Percentiles rank a stretch among this genome's conserved stretches.
phyloP scores from a whole-genome alignment of 2,888 invertebrate genomes.

The Diadegma fenestrale region DNA sequence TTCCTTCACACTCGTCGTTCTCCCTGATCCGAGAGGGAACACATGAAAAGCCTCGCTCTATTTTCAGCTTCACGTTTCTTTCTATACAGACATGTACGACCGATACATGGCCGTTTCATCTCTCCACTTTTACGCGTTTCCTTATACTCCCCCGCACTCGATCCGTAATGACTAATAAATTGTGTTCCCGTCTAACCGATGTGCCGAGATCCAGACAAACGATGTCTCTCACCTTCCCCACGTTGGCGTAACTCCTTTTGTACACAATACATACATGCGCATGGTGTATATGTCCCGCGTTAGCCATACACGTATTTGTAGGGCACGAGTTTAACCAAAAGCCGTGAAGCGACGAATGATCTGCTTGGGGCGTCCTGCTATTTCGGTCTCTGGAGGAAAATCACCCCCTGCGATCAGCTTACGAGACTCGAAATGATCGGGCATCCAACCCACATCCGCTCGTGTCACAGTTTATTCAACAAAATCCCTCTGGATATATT shows the following conservation, averaged over 20 bases:
- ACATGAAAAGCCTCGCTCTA: constrained; percentile 41
- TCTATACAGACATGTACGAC: not conserved
- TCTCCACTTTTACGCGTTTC: constrained; percentile 42
- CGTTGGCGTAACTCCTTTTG: constrained; percentile 23
- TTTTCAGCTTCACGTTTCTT: constrained; percentile 15
- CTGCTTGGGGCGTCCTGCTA: constrained; percentile 10
- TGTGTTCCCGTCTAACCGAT: constrained; percentile 67
- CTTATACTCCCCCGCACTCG: constrained; percentile 56
- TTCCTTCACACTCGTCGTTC: constrained; percentile 28
- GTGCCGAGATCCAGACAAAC: constrained; percentile 75
- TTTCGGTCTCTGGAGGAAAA: constrained; percentile 12
- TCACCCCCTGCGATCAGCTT: constrained; percentile 6
- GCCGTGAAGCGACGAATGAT: constrained; percentile 28
- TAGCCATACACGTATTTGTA: not conserved
- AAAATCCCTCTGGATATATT: not conserved
- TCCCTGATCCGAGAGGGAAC: constrained; percentile 50
- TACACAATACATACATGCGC: not conserved
- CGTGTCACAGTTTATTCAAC: not conserved
- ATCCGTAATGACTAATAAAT: constrained; percentile 79
- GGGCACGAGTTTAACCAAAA: not conserved
- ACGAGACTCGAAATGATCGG: not conserved
- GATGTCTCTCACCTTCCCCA: constrained; percentile 57
- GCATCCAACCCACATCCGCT: not conserved
- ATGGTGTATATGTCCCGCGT: not conserved
- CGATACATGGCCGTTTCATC: constrained; percentile 32